Evolutionary conservation across 2,113 vertebrate species (phyloP).

Genomic region (Sigmodon hispidus): DNA sequence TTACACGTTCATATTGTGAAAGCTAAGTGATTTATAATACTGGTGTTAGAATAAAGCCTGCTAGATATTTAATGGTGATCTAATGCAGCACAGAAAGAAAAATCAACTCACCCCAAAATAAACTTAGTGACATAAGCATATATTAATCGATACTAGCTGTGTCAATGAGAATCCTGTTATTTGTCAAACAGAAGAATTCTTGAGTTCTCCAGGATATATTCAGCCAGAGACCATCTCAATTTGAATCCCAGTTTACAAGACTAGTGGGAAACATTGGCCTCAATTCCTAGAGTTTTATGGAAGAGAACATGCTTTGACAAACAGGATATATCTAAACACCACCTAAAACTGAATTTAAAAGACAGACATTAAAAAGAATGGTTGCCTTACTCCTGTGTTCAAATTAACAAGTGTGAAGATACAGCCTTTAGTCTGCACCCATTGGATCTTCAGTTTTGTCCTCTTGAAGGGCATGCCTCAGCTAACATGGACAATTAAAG

Average conservation of each 20-base stretch:
- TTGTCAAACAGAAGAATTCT: conserved; percentile 39
- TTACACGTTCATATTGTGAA: conserved; percentile 2
- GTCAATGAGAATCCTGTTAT: conserved; percentile 19
- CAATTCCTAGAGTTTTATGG: conserved; percentile 47
- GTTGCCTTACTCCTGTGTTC: conserved; percentile 47
- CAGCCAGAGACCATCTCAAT: background rate
- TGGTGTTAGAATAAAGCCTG: conserved; percentile 19
- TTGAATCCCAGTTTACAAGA: conserved; percentile 48
- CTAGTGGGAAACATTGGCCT: conserved; percentile 46
- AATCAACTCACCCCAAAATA: conserved; percentile 39
- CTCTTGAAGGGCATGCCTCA: background rate
- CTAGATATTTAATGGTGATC: conserved; percentile 43
- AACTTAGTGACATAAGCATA: conserved; percentile 24
- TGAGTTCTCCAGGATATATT: background rate
- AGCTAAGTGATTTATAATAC: conserved; percentile 59
- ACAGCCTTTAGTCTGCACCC: background rate
- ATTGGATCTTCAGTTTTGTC: background rate
- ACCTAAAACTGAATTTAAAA: conserved; percentile 18
- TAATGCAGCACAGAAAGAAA: conserved; percentile 32
- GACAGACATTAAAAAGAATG: background rate
- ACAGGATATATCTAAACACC: background rate
- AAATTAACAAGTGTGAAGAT: background rate
- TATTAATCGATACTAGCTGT: conserved; percentile 22
- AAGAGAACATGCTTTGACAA: conserved; percentile 55
- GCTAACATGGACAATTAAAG: background rate